Evolutionary conservation across 2,888 invertebrate genomes (phyloP).

Genomic region (Strigamia crassipes): DNA sequence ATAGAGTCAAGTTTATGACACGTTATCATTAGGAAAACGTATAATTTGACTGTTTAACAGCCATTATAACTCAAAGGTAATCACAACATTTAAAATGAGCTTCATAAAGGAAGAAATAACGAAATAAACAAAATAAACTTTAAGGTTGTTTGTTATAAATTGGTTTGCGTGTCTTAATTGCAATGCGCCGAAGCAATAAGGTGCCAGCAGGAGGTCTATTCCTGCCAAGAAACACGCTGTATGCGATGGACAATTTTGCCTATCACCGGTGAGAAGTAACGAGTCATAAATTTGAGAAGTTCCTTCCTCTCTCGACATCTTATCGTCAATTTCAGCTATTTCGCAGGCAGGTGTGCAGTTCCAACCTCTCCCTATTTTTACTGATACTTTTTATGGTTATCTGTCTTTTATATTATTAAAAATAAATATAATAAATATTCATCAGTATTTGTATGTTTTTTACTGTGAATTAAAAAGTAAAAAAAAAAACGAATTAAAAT

Average conservation of each 20-base stretch:
- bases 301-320: constrained; percentile 27
- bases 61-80: constrained; percentile 26
- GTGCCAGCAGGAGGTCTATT: constrained; percentile 4
- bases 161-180: constrained; percentile 42
- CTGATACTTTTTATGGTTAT: neutral
- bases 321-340: neutral
- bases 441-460: neutral
- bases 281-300: neutral
- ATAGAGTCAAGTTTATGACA: neutral
- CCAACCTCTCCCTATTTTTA: neutral
- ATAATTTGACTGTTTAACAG: constrained; percentile 20
- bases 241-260: constrained; percentile 4
- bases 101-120: constrained; percentile 27
- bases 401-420: too few species aligned
- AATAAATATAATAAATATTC: neutral
- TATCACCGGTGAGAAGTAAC: constrained; percentile 18
- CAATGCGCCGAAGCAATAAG: constrained; percentile 32
- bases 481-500: neutral
- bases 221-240: neutral
- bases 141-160: constrained; percentile 36
- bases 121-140: constrained; percentile 31
- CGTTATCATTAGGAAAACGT: constrained; percentile 20
- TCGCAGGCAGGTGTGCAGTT: neutral
- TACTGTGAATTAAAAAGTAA: neutral
- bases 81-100: constrained; percentile 22